A percentile compares a stretch with the other conserved stretches of the same genome.
Evolutionary conservation across 2,797 vertebrate species (phyloP).

Genomic region (Pteropus rufus): DNA sequence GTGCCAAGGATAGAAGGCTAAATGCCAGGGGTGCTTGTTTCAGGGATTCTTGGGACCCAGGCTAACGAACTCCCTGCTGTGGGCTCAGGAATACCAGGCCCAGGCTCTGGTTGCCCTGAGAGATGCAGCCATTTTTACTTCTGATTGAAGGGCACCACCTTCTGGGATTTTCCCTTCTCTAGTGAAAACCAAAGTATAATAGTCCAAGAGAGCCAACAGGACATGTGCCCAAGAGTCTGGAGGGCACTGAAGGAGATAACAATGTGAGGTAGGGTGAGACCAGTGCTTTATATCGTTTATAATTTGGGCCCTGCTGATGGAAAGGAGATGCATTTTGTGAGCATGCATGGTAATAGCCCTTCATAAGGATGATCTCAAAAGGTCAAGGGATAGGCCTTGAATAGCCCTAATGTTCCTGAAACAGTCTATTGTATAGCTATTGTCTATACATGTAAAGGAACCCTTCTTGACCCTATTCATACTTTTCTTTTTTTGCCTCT

Average conservation of each 20-base stretch:
- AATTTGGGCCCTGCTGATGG: constrained; percentile 28
- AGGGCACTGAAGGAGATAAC: background rate
- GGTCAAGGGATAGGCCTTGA: constrained; percentile 61
- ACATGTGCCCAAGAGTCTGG: background rate
- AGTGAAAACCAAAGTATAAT: constrained; percentile 44
- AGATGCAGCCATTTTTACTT: constrained; percentile 71
- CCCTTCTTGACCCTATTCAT: constrained; percentile 64
- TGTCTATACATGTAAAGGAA: constrained; percentile 64
- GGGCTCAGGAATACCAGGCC: constrained; percentile 67
- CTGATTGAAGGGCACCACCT: constrained; percentile 58
- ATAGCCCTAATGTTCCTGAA: constrained; percentile 73
- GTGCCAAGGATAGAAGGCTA: constrained; percentile 70
- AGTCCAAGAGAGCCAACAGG: background rate
- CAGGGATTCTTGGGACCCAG: constrained; percentile 51
- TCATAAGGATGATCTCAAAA: constrained; percentile 65
- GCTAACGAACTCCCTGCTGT: constrained; percentile 71
- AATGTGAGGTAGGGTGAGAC: background rate
- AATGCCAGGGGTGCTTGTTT: constrained; percentile 69
- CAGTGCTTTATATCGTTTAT: background rate
- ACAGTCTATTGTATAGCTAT: constrained; percentile 70
- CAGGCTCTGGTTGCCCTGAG: constrained; percentile 70
- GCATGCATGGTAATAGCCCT: constrained; percentile 39
- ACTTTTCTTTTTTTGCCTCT: constrained; percentile 22
- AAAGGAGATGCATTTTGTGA: constrained; percentile 55
- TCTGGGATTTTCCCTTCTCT: constrained; percentile 59